phyloP scores from a whole-genome alignment of 2,888 invertebrate species.

The Clanis bilineata region DNA sequence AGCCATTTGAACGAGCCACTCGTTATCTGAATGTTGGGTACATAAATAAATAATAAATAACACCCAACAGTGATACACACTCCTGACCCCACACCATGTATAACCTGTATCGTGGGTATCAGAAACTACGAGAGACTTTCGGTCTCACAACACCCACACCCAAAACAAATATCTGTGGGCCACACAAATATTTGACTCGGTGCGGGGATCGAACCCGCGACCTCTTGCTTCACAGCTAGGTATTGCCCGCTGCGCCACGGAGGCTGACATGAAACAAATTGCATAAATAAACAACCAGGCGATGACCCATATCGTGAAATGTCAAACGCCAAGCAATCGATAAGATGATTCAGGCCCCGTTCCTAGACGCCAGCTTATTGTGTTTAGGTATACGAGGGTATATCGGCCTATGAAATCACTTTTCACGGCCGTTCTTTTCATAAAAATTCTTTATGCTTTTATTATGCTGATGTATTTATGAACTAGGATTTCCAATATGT shows the following conservation, averaged over 20 bases:
- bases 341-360: constrained; percentile 20
- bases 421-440: not conserved
- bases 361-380: constrained; percentile 13
- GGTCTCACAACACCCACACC: too few species aligned
- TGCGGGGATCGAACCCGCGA: too few species aligned
- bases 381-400: not conserved
- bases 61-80: too few species aligned
- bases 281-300: constrained; percentile 16
- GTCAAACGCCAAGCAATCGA: constrained; percentile 21
- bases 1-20: not conserved
- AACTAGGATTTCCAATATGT: not conserved
- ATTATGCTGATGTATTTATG: not conserved
- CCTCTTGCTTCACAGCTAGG: too few species aligned
- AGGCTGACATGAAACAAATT: not conserved
- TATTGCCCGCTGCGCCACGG: too few species aligned
- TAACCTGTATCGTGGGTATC: too few species aligned
- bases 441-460: not conserved
- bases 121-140: too few species aligned
- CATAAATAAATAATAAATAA: too few species aligned
- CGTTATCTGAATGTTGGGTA: not conserved
- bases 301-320: constrained; percentile 22
- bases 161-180: too few species aligned
- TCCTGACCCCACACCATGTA: too few species aligned
- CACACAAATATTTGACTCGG: too few species aligned
- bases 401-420: not conserved